Evolutionary conservation across 2,113 vertebrate species (phyloP).

Genomic region (Alligator sinensis): DNA sequence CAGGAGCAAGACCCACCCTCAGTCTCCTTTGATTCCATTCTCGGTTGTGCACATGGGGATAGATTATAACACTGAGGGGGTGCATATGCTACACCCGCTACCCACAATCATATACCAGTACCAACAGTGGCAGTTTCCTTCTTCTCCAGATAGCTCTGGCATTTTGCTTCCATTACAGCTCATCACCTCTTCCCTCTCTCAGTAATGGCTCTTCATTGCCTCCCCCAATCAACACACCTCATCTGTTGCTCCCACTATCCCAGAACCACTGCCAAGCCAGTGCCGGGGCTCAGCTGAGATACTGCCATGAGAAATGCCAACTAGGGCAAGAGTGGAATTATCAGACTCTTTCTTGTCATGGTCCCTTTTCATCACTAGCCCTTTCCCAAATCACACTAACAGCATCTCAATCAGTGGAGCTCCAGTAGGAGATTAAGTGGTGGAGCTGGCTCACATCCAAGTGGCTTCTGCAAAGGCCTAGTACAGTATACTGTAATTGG

Average conservation of each 20-base stretch:
- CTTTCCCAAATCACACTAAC: neutral
- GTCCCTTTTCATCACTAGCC: neutral
- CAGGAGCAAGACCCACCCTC: neutral
- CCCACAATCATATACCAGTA: too few relatives aligned
- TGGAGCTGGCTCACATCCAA: neutral
- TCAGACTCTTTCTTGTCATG: neutral
- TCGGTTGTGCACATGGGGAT: neutral
- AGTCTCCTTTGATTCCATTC: neutral
- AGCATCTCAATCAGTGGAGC: neutral
- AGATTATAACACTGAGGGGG: too few relatives aligned
- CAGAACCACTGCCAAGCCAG: neutral
- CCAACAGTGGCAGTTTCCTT: neutral
- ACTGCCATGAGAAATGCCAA: neutral
- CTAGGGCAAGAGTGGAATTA: neutral
- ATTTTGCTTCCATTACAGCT: neutral
- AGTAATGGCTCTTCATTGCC: neutral
- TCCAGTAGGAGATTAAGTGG: neutral
- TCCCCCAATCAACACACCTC: neutral
- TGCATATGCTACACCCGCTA: too few relatives aligned
- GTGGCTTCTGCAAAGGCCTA: neutral
- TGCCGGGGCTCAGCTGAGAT: too few relatives aligned
- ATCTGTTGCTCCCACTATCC: neutral
- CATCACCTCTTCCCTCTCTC: neutral
- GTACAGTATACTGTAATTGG: too few relatives aligned
- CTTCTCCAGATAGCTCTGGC: neutral